Conservation (phyloP, 2,797 vertebrate species). For the Anas georgica region DNA sequence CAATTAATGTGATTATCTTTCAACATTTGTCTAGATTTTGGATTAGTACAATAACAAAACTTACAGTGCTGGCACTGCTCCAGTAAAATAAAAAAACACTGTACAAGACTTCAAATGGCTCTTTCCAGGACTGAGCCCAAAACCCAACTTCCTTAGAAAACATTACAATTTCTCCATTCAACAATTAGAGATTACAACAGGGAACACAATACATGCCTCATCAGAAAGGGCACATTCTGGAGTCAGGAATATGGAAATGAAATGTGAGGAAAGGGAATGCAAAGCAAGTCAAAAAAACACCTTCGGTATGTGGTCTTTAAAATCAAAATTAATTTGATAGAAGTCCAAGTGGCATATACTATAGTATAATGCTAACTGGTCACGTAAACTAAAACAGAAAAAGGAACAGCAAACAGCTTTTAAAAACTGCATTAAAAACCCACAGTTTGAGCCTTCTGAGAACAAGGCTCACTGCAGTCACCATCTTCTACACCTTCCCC, state of each 20-base stretch:
- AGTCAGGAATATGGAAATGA: neutral
- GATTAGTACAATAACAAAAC: neutral
- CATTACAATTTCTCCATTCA: neutral
- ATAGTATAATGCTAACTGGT: neutral
- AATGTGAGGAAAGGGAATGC: neutral
- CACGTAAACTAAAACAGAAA: neutral
- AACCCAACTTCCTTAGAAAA: neutral
- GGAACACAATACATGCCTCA: neutral
- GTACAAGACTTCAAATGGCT: neutral
- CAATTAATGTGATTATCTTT: constrained; percentile 16
- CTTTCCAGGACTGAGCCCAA: neutral
- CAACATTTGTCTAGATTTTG: neutral
- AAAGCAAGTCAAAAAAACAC: neutral
- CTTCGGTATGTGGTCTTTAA: neutral
- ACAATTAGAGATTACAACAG: too few species aligned
- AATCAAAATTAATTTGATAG: neutral
- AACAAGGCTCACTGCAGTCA: neutral
- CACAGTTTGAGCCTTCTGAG: neutral
- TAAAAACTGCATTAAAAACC: neutral
- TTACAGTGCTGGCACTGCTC: neutral
- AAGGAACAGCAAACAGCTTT: neutral
- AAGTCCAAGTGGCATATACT: neutral
- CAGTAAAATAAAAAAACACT: neutral
- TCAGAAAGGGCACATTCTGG: neutral
- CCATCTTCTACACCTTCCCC: neutral